Base-by-base conservation (phyloP, 2,888 invertebrate species). In the Punctoribates punctum region DNA sequence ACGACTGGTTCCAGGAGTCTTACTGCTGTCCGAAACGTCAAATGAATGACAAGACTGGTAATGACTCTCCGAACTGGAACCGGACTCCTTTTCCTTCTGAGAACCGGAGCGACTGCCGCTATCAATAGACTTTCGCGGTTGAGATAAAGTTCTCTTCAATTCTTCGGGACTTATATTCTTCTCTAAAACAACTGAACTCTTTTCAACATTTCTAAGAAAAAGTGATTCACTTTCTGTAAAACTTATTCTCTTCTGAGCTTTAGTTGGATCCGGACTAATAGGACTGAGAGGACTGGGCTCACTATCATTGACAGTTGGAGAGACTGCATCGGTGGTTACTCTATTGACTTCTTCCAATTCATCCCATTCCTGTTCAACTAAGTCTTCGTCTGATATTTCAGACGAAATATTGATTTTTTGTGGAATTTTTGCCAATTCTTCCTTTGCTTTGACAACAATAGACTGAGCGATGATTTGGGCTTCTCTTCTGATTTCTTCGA, bases 61-160 rank as follows among this genome's bases (percentile, higher is more conserved):
- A 81, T 91, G 91, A 82, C 93, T 93, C 81, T 92, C 93, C 17
- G 93, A 93, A 84, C 93, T 93, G 0, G 93, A 93, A 84, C 90
- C 90, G 3, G 89, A 87, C 83, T 94, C 93, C 29, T 90, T 72
- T 27, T 72, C 72, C 17, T 48, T 86, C 81, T 93, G 92, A 42
- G 48, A 48, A 6, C 72, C 38, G 20, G 72, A 46, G 5, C 72
- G n/a, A 48, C 72, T 72, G 8, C 72, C 72, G 72, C 72, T 72
- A 25, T 72, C 72, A 15, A 13, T 27, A 13, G 72, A 72, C 65
- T 38, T 67, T 6, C 29, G 34, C 20, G 65, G 65, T 2, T 67
- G 38, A 42, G 65, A 67, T 42, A 67, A 23, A 17, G 72, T 72
- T 23, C 48, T 42, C 23, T 72, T 72, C 4, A 46, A 38, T 27